Evolutionary conservation across 1,140 invertebrate genomes (phyloP).

Genomic region (Bombus pyrosoma): DNA sequence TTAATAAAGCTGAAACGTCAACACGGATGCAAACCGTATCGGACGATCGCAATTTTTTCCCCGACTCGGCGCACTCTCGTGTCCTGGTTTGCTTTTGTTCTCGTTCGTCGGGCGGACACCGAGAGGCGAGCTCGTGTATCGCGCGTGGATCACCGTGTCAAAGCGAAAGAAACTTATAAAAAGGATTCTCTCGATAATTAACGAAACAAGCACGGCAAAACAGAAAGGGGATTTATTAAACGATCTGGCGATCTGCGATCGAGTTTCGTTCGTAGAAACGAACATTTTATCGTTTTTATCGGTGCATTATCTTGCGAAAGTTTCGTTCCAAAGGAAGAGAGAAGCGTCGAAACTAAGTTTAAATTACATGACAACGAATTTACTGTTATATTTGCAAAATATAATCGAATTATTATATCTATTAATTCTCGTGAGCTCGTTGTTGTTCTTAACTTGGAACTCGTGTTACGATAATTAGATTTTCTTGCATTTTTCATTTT

Average conservation of each 20-base stretch:
- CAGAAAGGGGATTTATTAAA: neutral
- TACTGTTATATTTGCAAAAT: no score
- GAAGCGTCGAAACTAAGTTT: no score
- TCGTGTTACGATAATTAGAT: no score
- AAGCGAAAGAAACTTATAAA: neutral
- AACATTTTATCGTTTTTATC: neutral
- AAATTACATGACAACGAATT: no score
- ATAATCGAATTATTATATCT: no score
- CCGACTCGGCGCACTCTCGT: neutral
- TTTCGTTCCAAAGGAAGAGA: neutral
- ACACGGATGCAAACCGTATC: neutral
- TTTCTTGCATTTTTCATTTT: no score
- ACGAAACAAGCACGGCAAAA: neutral
- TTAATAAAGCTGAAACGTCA: constrained; percentile 8
- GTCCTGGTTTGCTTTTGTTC: neutral
- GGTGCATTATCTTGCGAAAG: neutral
- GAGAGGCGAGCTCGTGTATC: neutral
- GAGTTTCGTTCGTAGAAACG: neutral
- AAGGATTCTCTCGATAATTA: neutral
- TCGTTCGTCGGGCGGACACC: neutral
- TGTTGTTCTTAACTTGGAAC: no score
- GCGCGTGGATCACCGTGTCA: neutral
- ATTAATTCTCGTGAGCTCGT: no score
- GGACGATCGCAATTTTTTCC: neutral
- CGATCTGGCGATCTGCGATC: neutral